phyloP scores from a whole-genome alignment of 2,888 invertebrate species.

The Platerodrilus igneus region DNA sequence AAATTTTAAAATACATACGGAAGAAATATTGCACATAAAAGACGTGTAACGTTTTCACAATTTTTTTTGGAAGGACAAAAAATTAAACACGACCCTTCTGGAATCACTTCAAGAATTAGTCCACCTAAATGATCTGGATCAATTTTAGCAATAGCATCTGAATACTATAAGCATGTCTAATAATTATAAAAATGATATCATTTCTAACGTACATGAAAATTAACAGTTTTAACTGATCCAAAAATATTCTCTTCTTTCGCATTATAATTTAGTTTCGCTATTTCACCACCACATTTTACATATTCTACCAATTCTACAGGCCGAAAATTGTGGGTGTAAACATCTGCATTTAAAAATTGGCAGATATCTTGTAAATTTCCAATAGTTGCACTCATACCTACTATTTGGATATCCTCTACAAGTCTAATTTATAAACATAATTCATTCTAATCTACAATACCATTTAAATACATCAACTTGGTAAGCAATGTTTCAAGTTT shows the following conservation, averaged over 20 bases:
- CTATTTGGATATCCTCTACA: slow-evolving; percentile 70
- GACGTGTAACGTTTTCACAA: slow-evolving; percentile 82
- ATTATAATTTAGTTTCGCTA: slow-evolving; percentile 51
- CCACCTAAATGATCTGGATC: slow-evolving; percentile 82
- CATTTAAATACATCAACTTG: slow-evolving; percentile 67
- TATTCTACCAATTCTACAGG: slow-evolving; percentile 83
- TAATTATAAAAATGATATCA: background rate
- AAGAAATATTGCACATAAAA: slow-evolving; percentile 63
- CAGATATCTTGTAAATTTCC: slow-evolving; percentile 83
- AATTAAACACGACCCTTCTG: slow-evolving; percentile 74
- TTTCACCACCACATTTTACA: slow-evolving; percentile 66
- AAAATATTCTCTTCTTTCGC: slow-evolving; percentile 51
- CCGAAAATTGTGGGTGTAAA: slow-evolving; percentile 80
- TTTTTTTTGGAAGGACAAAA: slow-evolving; percentile 93
- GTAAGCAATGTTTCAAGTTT: slow-evolving; percentile 78
- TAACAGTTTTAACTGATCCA: slow-evolving; percentile 49
- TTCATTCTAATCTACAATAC: too few species aligned
- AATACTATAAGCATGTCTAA: slow-evolving; percentile 52
- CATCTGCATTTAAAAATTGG: slow-evolving; percentile 72
- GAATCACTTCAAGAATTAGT: slow-evolving; percentile 76
- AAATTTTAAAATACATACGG: slow-evolving; percentile 18
- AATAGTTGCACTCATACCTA: slow-evolving; percentile 97
- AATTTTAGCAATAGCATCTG: slow-evolving; percentile 51
- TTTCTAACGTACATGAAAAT: slow-evolving; percentile 48
- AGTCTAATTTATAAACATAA: slow-evolving; percentile 23